Percentiles rank a stretch among this genome's conserved stretches.
Evolutionary conservation across 2,888 invertebrate species (phyloP).

Genomic region (Drosophila paracracens): DNA sequence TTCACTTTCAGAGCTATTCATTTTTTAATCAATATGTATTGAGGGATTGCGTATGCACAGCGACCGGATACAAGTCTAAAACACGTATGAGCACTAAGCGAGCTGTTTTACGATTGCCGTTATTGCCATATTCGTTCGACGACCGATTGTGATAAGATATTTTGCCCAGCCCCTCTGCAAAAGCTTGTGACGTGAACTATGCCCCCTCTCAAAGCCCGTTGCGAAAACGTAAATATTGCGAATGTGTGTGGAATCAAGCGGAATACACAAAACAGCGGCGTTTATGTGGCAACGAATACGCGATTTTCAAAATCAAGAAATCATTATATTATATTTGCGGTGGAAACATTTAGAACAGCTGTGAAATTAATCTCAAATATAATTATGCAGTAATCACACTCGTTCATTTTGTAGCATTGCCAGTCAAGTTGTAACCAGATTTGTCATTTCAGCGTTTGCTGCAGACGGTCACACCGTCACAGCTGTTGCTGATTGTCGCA

Average conservation of each 20-base stretch:
- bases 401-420: conserved; percentile 12
- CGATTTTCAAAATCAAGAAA: not conserved
- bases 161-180: conserved; percentile 61
- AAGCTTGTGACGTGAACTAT: conserved; percentile 50
- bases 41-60: conserved; percentile 36
- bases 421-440: conserved; percentile 16
- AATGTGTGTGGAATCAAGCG: conserved; percentile 33
- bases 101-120: conserved; percentile 28
- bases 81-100: conserved; percentile 39
- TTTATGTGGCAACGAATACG: conserved; percentile 19
- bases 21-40: conserved; percentile 5
- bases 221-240: conserved; percentile 48
- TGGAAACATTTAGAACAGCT: not conserved
- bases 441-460: not conserved
- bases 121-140: conserved; percentile 24
- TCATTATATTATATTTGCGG: not conserved
- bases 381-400: not conserved
- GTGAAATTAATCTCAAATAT: not conserved
- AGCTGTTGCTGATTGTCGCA: not conserved
- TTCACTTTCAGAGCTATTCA: conserved; percentile 12
- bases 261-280: conserved; percentile 13
- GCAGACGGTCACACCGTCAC: conserved; percentile 30
- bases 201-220: conserved; percentile 55
- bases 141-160: conserved; percentile 65
- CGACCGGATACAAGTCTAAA: conserved; percentile 1